A percentile compares a stretch with the other conserved stretches of the same genome.
phyloP scores from a whole-genome alignment of 2,888 invertebrate species.

The Periphyllus acericola region DNA sequence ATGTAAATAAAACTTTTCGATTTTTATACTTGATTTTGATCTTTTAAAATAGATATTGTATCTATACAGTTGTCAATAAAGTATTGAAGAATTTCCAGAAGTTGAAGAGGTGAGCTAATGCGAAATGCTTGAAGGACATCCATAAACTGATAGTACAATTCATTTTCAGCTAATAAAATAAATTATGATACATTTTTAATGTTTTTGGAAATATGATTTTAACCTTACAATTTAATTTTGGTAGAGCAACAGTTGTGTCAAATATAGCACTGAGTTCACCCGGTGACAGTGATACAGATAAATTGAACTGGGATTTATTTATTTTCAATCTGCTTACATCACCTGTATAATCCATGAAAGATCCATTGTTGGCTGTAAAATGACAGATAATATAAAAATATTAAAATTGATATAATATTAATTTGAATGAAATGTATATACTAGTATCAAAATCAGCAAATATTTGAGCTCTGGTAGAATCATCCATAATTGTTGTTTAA shows the following conservation, averaged over 20 bases:
- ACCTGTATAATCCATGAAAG: slow-evolving; percentile 38
- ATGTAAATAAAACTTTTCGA: not conserved
- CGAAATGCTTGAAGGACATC: slow-evolving; percentile 64
- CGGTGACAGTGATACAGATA: slow-evolving; percentile 50
- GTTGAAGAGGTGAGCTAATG: slow-evolving; percentile 67
- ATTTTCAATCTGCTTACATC: slow-evolving; percentile 26
- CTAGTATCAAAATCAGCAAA: slow-evolving; percentile 20
- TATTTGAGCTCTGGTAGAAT: slow-evolving; percentile 16
- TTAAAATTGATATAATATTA: not conserved
- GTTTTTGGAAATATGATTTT: not conserved
- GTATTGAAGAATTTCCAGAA: slow-evolving; percentile 74
- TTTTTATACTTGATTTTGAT: slow-evolving; percentile 63
- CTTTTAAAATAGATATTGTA: slow-evolving; percentile 71
- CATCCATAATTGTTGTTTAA: slow-evolving; percentile 16
- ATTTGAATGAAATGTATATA: not conserved
- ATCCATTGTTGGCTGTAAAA: slow-evolving; percentile 25
- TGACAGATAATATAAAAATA: not conserved
- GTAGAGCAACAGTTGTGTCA: not conserved
- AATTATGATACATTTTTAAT: not conserved
- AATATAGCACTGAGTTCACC: slow-evolving; percentile 59
- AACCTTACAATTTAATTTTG: slow-evolving; percentile 36
- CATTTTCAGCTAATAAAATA: slow-evolving; percentile 45
- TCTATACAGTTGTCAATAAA: slow-evolving; percentile 75
- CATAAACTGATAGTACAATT: slow-evolving; percentile 63
- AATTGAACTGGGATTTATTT: slow-evolving; percentile 52